Conservation (phyloP, 37 sponge, comb jelly and placozoan species). For the Dysidea cf. avara region DNA sequence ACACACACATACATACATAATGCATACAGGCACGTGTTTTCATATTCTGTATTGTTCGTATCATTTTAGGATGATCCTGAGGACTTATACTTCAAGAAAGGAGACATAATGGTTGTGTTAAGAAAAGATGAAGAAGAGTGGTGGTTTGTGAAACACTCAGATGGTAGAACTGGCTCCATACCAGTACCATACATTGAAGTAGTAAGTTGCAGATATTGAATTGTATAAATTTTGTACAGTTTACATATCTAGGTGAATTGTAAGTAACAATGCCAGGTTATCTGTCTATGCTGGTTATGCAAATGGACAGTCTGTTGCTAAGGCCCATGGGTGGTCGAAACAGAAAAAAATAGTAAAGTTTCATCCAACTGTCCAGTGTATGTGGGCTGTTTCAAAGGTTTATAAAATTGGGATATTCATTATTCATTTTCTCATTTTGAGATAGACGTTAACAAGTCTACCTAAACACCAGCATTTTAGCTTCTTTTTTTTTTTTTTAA, state of each 20-base stretch:
- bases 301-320: no score
- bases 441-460: no score
- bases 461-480: no score
- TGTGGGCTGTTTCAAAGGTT: no score
- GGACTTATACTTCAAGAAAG: constrained; percentile 90
- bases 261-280: no score
- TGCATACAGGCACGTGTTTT: background rate
- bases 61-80: constrained; percentile 81
- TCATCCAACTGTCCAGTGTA: no score
- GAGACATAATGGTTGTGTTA: constrained; percentile 83
- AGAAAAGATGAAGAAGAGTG: constrained; percentile 94
- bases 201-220: constrained; percentile 43
- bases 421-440: no score
- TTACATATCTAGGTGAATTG: no score
- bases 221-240: background rate
- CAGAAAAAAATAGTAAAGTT: background rate
- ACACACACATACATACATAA: background rate
- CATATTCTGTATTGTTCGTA: background rate
- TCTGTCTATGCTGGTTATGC: no score
- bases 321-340: background rate
- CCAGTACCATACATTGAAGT: constrained; percentile 88
- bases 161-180: constrained; percentile 84
- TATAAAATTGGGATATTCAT: no score
- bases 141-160: constrained; percentile 86
- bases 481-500: no score